These are phyloP conservation scores for Steromphala cineraria DNA, from an alignment of 2,888 invertebrate genomes.

Conservation along the genomic window DNA sequence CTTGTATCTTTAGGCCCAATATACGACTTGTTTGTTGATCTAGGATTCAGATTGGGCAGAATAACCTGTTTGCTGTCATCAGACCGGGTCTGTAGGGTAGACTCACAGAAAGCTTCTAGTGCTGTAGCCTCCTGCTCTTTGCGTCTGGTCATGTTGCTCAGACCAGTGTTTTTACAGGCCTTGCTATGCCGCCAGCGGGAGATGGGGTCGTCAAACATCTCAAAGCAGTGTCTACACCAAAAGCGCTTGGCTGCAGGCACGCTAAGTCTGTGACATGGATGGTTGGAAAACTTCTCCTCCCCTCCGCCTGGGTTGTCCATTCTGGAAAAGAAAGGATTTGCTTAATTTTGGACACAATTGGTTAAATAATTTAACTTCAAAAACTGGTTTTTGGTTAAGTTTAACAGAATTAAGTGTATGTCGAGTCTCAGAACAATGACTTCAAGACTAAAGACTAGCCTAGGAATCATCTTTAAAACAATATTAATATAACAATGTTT, in stretches of 20 bases:
- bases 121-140: conserved; percentile 41
- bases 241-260: conserved; percentile 64
- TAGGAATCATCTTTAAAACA: too few relatives aligned
- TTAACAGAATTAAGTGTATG: too few relatives aligned
- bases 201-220: conserved; percentile 69
- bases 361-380: too few relatives aligned
- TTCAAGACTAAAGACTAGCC: too few relatives aligned
- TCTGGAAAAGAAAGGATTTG: not conserved
- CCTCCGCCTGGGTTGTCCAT: not conserved
- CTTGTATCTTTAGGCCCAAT: not conserved
- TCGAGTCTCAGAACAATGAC: too few relatives aligned
- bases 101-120: conserved; percentile 18
- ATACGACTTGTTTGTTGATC: not conserved
- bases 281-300: conserved; percentile 42
- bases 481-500: too few relatives aligned
- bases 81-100: not conserved
- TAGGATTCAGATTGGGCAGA: not conserved
- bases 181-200: conserved; percentile 68
- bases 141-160: conserved; percentile 36
- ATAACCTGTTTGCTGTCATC: not conserved
- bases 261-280: conserved; percentile 69
- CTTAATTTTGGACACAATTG: too few relatives aligned
- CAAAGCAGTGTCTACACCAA: conserved; percentile 70
- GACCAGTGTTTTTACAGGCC: conserved; percentile 48
- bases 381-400: too few relatives aligned